Conservation (phyloP, 2,113 vertebrate genomes). For the Pyxicephalus adspersus region DNA sequence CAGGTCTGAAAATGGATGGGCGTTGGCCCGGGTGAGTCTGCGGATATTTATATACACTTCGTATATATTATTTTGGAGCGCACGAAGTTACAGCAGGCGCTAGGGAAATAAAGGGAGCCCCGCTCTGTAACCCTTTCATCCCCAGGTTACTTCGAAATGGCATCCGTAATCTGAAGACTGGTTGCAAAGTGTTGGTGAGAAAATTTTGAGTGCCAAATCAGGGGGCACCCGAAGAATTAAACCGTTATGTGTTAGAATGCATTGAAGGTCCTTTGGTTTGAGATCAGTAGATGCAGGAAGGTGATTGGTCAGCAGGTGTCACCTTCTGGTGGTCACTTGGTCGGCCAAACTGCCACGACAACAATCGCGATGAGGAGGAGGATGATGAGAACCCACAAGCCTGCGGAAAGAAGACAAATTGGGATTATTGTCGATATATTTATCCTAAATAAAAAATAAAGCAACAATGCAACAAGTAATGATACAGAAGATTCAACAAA, state of each 20-base stretch:
- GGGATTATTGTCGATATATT: no score
- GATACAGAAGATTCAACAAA: no score
- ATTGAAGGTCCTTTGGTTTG: not conserved
- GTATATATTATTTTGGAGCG: conserved; percentile 22
- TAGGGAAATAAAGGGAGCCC: not conserved
- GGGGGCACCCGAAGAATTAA: not conserved
- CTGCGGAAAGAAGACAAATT: conserved; percentile 56
- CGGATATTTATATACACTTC: conserved; percentile 19
- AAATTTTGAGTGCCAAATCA: no score
- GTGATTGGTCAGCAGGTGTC: no score
- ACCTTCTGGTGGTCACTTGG: not conserved
- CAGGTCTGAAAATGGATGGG: conserved; percentile 33
- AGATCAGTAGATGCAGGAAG: not conserved
- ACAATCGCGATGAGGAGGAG: conserved; percentile 69
- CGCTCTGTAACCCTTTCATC: conserved; percentile 9
- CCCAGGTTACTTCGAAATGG: not conserved
- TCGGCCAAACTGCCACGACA: conserved; percentile 67
- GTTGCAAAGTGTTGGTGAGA: no score
- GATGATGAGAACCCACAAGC: conserved; percentile 71
- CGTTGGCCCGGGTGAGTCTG: conserved; percentile 13
- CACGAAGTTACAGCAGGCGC: conserved; percentile 12
- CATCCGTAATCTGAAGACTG: no score
- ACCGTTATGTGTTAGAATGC: not conserved
- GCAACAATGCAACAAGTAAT: no score
- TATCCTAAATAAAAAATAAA: no score